Percentiles rank a stretch among this genome's conserved stretches.
Conservation (phyloP, 2,113 vertebrate genomes). For the Machaerirhynchus nigripectus region DNA sequence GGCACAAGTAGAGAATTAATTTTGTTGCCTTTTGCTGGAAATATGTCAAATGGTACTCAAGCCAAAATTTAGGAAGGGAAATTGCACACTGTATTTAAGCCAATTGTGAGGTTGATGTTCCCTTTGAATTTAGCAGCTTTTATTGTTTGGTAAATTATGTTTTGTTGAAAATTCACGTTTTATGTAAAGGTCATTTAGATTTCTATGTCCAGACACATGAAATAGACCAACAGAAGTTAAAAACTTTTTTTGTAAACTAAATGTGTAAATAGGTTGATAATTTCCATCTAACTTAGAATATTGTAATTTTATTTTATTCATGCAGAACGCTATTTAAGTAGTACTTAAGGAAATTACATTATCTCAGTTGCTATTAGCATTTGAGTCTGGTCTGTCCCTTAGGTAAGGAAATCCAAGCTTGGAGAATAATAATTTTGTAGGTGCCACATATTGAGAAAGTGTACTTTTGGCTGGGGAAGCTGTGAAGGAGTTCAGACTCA, state of each 20-base stretch:
- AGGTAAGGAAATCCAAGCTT: not conserved
- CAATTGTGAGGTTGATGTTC: not conserved
- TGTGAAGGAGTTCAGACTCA: not conserved
- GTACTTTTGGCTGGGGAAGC: not conserved
- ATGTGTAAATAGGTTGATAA: not conserved
- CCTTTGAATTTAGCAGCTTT: conserved; percentile 3
- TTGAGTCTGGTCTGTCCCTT: not conserved
- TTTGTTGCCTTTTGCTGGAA: conserved; percentile 65
- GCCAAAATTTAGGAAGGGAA: conserved; percentile 36
- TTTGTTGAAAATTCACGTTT: conserved; percentile 1
- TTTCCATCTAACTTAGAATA: not conserved
- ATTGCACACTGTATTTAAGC: not conserved
- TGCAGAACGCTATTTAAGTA: not conserved
- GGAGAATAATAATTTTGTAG: not conserved
- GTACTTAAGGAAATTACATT: not conserved
- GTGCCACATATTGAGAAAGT: not conserved
- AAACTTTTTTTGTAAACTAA: not conserved
- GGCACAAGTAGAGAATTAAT: conserved; percentile 57
- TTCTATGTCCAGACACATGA: not conserved
- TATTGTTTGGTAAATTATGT: conserved; percentile 9
- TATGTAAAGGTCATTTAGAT: not conserved
- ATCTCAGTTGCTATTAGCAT: not conserved
- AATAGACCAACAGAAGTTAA: not conserved
- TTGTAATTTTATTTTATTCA: not conserved
- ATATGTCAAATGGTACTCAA: conserved; percentile 26